Percentiles rank a stretch among this genome's conserved stretches.
These are phyloP conservation scores for Hippocampus mohnikei DNA, from an alignment of 2,113 vertebrate species.

Conservation along the genomic window DNA sequence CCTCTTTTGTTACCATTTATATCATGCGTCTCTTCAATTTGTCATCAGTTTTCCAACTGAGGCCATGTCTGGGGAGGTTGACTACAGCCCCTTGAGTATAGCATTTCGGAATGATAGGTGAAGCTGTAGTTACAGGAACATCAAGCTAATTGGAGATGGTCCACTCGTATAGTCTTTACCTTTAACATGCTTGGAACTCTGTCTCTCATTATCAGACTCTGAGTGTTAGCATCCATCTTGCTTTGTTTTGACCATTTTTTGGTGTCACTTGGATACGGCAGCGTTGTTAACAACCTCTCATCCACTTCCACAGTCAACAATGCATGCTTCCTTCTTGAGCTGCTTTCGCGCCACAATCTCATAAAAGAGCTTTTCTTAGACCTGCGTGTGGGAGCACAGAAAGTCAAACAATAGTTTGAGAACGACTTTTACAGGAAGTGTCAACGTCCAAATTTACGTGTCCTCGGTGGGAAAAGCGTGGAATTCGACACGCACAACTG, in stretches of 20 bases:
- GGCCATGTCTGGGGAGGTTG: too few species aligned
- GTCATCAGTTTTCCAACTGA: too few species aligned
- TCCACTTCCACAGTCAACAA: neutral
- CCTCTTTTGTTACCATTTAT: too few species aligned
- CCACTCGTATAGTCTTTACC: too few species aligned
- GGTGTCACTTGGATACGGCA: too few species aligned
- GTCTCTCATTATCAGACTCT: neutral
- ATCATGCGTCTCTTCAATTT: too few species aligned
- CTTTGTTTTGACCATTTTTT: neutral
- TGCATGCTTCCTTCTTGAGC: neutral
- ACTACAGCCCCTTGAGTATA: too few species aligned
- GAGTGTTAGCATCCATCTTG: neutral
- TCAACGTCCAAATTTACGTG: neutral
- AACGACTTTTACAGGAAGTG: neutral
- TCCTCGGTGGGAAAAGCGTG: neutral
- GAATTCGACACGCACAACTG: neutral
- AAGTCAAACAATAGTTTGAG: neutral
- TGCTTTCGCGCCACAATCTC: neutral
- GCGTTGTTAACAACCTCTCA: neutral
- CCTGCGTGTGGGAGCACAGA: neutral
- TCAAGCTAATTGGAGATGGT: too few species aligned
- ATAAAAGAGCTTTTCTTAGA: neutral
- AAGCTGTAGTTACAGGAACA: too few species aligned
- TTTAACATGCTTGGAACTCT: neutral
- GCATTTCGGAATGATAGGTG: too few species aligned